Base-by-base conservation (phyloP, 2,113 vertebrate species). In the Larimichthys crocea region DNA sequence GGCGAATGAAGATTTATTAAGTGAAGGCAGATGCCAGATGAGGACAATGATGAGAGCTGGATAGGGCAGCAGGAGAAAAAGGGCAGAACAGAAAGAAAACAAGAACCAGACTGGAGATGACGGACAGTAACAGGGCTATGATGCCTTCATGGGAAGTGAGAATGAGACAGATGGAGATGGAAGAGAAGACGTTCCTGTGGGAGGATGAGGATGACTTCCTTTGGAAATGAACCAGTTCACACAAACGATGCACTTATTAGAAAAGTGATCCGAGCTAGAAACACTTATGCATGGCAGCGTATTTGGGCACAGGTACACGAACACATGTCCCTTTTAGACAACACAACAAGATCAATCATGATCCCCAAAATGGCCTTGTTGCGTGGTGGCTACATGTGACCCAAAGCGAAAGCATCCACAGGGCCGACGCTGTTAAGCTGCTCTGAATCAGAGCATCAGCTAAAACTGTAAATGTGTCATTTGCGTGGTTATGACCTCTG, bases 11-110 rank as follows among this genome's bases (percentile, higher is more conserved):
- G 75, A 67, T 3, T 64, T 52, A 75, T 72, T 67, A 77, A 77
- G 77, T 42, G 17, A 68, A 64, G 59, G 60, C 16, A 10, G 26
- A 42, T 46, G 75, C 61, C 19, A 68, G 55, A 72, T n/a, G 22
- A 46, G 83, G 75, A 73, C n/a, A 79, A 20, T 20, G 56, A 74
- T 42, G 59, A 79, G 48, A 64, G 70, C 44, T 63, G 29, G 69
- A 78, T 35, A 66, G 48, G 80, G 64, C 56, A 75, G 59, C 11
- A 65, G 46, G 60, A 61, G 20, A 55, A 56, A 22, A 60, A 52
- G 22, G 52, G 19, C 10, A 68, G 56, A 55, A 63, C 10, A 77
- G 67, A 76, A 7, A 7, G 40, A 64, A 50, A 70, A 35, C 26
- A 22, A 56, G 44, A 67, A 49, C 4, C 16, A 83, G 74, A 56